These are phyloP conservation scores for Ramphastos sulfuratus DNA, from an alignment of 2,113 vertebrate genomes.

Conservation along the genomic window DNA sequence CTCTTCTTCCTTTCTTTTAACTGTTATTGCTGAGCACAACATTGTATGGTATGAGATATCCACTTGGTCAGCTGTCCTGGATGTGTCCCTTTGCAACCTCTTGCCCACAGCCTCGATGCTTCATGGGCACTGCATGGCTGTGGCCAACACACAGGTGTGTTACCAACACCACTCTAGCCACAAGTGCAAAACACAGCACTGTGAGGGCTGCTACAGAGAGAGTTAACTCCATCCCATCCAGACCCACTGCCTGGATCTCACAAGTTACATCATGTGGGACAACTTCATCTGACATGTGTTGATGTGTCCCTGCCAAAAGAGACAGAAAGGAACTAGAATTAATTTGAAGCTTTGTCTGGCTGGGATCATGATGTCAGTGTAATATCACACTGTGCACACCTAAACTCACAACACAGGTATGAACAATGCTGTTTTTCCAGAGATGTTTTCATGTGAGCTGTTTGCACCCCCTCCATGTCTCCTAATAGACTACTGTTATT, in stretches of 20 bases:
- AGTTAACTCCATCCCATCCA: not conserved
- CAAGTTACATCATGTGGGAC: not conserved
- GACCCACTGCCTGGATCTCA: not conserved
- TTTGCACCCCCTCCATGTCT: not conserved
- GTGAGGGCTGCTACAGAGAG: not conserved
- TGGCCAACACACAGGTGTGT: not conserved
- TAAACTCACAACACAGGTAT: not conserved
- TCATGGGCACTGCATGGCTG: not conserved
- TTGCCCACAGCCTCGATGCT: not conserved
- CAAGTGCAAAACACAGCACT: not conserved
- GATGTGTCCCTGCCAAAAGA: not conserved
- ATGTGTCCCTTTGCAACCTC: not conserved
- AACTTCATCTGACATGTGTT: not conserved
- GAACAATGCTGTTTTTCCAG: not conserved
- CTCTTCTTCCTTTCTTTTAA: not conserved
- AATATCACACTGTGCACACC: fast-evolving
- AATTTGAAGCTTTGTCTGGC: not conserved
- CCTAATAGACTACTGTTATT: not conserved
- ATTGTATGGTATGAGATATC: too few relatives aligned
- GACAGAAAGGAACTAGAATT: not conserved
- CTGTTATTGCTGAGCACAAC: too few relatives aligned
- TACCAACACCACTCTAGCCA: not conserved
- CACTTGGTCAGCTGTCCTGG: too few relatives aligned
- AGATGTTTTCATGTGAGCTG: not conserved
- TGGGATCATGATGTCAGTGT: not conserved